Percentiles rank a stretch among this genome's conserved stretches.
These are phyloP conservation scores for Aphaenogaster rudis DNA, from an alignment of 1,140 invertebrate genomes.

Conservation along the genomic window DNA sequence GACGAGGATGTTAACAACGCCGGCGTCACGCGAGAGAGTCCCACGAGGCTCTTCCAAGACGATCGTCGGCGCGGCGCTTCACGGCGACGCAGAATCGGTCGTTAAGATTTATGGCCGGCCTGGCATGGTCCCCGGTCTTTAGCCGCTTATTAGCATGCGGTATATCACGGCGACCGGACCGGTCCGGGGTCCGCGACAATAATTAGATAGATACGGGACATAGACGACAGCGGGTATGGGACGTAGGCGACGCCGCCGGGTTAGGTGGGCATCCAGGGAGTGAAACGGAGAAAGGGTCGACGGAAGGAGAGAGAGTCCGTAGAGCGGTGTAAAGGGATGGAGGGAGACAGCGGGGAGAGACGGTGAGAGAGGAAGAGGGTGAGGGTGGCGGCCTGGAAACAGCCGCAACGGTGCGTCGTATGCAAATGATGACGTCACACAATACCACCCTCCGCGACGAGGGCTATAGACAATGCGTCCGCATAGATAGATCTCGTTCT, in stretches of 20 bases:
- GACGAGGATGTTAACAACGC: conserved; percentile 45
- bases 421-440: conserved; percentile 87
- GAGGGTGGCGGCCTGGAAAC: conserved; percentile 73
- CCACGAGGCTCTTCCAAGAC: conserved; percentile 77
- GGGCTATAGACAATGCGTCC: conserved; percentile 82
- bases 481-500: conserved; percentile 79
- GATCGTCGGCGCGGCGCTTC: conserved; percentile 75
- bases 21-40: conserved; percentile 30
- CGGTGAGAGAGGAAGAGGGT: conserved; percentile 74
- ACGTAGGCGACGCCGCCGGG: conserved; percentile 76
- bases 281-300: conserved; percentile 58
- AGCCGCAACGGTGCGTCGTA: conserved; percentile 83
- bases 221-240: conserved; percentile 79
- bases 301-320: conserved; percentile 44
- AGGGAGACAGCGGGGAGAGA: conserved; percentile 68
- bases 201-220: conserved; percentile 87
- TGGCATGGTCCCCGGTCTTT: conserved; percentile 85
- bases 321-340: conserved; percentile 15
- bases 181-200: conserved; percentile 84
- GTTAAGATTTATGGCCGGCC: conserved; percentile 85
- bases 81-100: conserved; percentile 81
- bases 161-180: conserved; percentile 85
- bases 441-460: conserved; percentile 83
- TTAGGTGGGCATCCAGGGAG: conserved; percentile 78
- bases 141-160: conserved; percentile 88